Conservation (phyloP, 37 sponge, comb jelly and placozoan species). For the Bolinopsis microptera region DNA sequence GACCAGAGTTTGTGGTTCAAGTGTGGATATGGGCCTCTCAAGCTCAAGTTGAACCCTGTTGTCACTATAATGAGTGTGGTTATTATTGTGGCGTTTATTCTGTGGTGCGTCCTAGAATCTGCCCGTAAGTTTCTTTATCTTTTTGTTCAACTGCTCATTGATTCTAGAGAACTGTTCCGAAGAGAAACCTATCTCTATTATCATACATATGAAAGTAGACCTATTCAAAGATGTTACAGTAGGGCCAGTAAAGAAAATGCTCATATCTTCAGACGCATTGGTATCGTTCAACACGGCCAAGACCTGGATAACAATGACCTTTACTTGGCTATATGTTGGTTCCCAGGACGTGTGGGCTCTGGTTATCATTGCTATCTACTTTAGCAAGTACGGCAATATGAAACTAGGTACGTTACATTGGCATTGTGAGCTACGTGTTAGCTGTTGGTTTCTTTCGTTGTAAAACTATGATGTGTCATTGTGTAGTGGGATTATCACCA, state of each 20-base stretch:
- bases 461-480: too few species aligned
- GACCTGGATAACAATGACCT: not conserved
- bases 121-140: constrained; percentile 31
- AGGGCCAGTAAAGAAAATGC: too few species aligned
- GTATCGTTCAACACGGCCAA: not conserved
- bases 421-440: too few species aligned
- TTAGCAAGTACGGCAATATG: constrained; percentile 39
- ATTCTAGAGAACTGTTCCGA: too few species aligned
- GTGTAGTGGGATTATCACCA: too few species aligned
- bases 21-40: constrained; percentile 44
- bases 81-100: constrained; percentile 18
- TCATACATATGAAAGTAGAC: too few species aligned
- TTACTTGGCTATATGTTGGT: constrained; percentile 35
- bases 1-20: constrained; percentile 61
- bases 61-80: constrained; percentile 27
- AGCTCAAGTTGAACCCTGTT: constrained; percentile 24
- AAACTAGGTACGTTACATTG: constrained; percentile 32
- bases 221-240: too few species aligned
- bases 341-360: constrained; percentile 61
- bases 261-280: constrained; percentile 31
- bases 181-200: too few species aligned
- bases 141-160: too few species aligned
- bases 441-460: too few species aligned
- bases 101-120: constrained; percentile 22
- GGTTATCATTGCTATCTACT: constrained; percentile 35